Conservation (phyloP, 2,113 vertebrate genomes). For the Centropus unirufus region DNA sequence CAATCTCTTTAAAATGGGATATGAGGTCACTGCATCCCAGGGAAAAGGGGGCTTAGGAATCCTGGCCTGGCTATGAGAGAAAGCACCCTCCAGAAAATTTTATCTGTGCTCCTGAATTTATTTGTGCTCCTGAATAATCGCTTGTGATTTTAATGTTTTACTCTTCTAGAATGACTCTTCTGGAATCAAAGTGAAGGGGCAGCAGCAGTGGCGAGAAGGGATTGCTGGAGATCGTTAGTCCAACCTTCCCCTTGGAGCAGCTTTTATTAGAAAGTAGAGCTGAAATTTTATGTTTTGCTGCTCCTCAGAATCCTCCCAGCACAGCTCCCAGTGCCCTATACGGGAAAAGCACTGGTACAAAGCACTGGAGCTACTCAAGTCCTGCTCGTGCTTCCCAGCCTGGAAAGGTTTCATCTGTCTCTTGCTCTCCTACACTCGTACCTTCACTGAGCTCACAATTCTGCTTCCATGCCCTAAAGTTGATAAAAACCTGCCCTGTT, state of each 20-base stretch:
- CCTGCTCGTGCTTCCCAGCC: background rate
- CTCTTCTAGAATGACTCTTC: background rate
- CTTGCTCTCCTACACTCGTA: accelerated
- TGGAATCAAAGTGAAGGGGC: background rate
- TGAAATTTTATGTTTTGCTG: background rate
- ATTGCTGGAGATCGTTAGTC: background rate
- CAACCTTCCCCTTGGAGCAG: background rate
- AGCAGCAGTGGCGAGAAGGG: background rate
- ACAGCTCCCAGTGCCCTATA: background rate
- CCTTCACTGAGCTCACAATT: background rate
- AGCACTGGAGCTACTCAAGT: background rate
- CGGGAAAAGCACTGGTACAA: background rate
- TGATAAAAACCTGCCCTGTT: accelerated
- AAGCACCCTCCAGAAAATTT: background rate
- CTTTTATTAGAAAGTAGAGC: background rate
- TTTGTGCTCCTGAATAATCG: background rate
- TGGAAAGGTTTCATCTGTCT: background rate
- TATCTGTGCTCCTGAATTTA: no score
- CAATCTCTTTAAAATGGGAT: background rate
- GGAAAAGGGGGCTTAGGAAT: background rate
- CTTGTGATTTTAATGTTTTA: background rate
- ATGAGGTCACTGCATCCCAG: background rate
- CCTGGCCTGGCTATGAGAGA: background rate
- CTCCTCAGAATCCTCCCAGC: background rate
- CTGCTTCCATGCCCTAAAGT: accelerated